Base-by-base conservation (phyloP, 1,140 invertebrate genomes). In the Lordiphosa stackelbergi region DNA sequence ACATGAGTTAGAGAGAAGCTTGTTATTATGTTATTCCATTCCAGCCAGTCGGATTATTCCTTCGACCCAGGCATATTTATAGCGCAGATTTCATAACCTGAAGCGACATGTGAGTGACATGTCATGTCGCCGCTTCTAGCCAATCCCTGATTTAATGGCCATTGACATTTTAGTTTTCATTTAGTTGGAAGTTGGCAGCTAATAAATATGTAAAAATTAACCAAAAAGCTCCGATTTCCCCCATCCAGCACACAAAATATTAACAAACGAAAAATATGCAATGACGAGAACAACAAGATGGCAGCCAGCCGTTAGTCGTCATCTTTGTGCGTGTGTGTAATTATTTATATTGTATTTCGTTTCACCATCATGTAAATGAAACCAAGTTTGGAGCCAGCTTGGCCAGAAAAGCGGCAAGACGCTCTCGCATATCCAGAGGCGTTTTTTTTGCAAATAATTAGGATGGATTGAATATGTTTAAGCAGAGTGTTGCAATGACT, bases 141-240 rank as follows among this genome's bases (percentile, higher is more conserved):
- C 40, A 43, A 43, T 52, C 41, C 38, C 51, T 68, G 77, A 83
- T 83, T 49, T 72, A 71, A 81, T 81, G 68, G 63, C 71, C 59
- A 69, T 75, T 81, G 75, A 81, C 75, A 75, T 75, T 75, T 75
- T 69, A 81, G 75, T 75, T 81, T 79, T 83, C 77, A 81, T 83
- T 81, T 83, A 81, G 71, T 59, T 58, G 73, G 53, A 56, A 42
- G 28, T 31, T 31, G 28, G 28, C 22, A 24, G 4, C 41, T 68
- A 54, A 68, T 68, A 68, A 68, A 68, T 68, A 68, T 68, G 63
- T 68, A 59, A 68, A 58, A 43, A 34, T 41, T 48, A 42, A 31
- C 13, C 54, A 22, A 19, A 9, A 35, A 24, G 22, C 22, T 5
- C 22, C 0, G 22, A 24, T 24, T 24, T 24, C 22, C 5, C 22